Evolutionary conservation across 1,140 invertebrate species (phyloP), one percentile per base, ranked within the genome.

Genomic region (Drosophila nasuta): DNA sequence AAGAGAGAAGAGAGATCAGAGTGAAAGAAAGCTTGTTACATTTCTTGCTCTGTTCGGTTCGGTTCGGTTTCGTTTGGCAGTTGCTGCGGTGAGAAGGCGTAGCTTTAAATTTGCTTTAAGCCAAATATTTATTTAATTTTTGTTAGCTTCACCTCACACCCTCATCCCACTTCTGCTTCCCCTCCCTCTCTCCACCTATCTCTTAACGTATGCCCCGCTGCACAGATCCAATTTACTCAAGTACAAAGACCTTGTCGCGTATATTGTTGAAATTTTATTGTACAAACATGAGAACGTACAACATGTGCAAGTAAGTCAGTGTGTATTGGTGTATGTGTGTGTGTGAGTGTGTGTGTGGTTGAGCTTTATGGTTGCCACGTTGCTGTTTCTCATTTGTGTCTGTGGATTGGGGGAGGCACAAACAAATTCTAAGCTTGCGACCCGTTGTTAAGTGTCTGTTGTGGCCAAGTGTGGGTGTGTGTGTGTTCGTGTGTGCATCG

Each of bases 231-330:
- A 87, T 87, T 87, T 87, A 80, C 83, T 87, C 83, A 87, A 87
- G 83, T 88, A 87, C 83, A 88, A 80, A 87, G 83, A 80, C 80
- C 77, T 66, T 77, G 79, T 82, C 83, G 83, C 83, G 80, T 87
- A 88, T 83, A 87, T 87, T 87, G 83, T 87, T 88, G 77, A 88
- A 88, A 87, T 87, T 87, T 88, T 87, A 87, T 87, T 87, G 80
- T 88, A 67, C 83, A 87, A 87, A 87, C 83, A 88, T 88, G 83
- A 73, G 77, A 80, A 70, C 74, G 70, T 62, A 30, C 64, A 38
- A 70, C 60, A 58, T 60, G 46, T 73, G 49, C 60, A 46, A 51
- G 33, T 46, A 13, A 58, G 45, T 33, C 28, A 30, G 54, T 4
- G 3, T 4, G 20, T 25, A 25, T 25, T 4, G 20, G 20, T 65